Conservation (phyloP, 2,797 vertebrate species). For the Luscinia luscinia region DNA sequence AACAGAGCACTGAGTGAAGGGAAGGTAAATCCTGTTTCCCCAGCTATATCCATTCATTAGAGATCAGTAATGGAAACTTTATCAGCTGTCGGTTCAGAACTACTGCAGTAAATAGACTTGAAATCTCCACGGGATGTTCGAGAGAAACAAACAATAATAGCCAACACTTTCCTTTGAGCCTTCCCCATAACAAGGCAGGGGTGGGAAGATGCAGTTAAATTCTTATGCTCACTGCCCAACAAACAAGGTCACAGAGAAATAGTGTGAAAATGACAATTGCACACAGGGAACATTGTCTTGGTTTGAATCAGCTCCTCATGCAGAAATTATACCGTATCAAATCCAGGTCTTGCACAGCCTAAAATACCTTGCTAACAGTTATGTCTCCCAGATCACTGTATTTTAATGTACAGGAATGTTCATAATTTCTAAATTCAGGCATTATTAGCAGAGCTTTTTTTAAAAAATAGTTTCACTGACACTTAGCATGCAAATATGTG, state of each 20-base stretch:
- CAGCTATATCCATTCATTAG: conserved; percentile 10
- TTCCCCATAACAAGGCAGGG: neutral
- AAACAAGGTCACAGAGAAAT: neutral
- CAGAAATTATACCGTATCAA: neutral
- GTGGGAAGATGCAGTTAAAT: neutral
- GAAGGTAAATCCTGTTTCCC: neutral
- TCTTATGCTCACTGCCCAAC: neutral
- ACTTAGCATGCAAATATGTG: neutral
- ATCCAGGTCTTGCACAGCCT: neutral
- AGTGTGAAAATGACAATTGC: neutral
- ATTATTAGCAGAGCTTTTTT: neutral
- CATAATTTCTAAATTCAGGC: neutral
- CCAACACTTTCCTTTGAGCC: neutral
- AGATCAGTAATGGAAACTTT: conserved; percentile 48
- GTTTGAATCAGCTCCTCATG: neutral
- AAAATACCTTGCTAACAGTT: neutral
- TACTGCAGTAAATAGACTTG: conserved; percentile 23
- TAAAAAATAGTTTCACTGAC: neutral
- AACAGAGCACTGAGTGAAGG: neutral
- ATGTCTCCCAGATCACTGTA: neutral
- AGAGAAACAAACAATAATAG: neutral
- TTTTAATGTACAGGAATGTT: neutral
- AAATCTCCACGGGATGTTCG: conserved; percentile 8
- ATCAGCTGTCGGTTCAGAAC: conserved; percentile 7
- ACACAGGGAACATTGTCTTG: neutral